Evolutionary conservation across 2,888 invertebrate species (phyloP).

Genomic region (Leuctra nigra): DNA sequence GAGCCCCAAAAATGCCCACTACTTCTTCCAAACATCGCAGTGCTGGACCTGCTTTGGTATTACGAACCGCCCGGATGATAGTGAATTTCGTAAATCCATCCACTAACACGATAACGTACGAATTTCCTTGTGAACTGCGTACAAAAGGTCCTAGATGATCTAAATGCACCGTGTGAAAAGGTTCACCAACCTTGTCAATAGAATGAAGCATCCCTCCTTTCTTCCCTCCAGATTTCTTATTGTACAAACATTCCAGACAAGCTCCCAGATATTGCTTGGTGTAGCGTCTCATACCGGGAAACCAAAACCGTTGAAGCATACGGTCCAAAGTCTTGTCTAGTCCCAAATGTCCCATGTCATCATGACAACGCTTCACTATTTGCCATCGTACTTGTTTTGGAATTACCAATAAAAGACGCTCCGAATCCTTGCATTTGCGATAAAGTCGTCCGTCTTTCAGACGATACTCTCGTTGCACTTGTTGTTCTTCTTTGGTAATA

Average conservation of each 20-base stretch:
- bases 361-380: conserved; percentile 30
- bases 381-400: conserved; percentile 32
- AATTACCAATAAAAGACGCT: conserved; percentile 24
- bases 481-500: neutral
- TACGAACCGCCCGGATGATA: neutral
- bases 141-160: conserved; percentile 14
- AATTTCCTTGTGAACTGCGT: neutral
- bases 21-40: neutral
- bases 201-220: conserved; percentile 7
- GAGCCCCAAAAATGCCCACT: neutral
- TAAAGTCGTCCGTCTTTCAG: neutral
- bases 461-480: neutral
- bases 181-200: neutral
- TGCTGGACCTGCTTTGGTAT: neutral
- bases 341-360: conserved; percentile 33
- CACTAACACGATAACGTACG: neutral
- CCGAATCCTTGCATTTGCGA: neutral
- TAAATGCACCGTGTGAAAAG: conserved; percentile 12
- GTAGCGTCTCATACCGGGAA: conserved; percentile 30
- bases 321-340: conserved; percentile 31
- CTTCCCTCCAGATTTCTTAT: conserved; percentile 21
- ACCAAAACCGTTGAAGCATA: conserved; percentile 30
- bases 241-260: conserved; percentile 29
- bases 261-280: conserved; percentile 28
- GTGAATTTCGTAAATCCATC: neutral